Evolutionary conservation across 2,113 vertebrate genomes (phyloP).

Genomic region (Vidua macroura): DNA sequence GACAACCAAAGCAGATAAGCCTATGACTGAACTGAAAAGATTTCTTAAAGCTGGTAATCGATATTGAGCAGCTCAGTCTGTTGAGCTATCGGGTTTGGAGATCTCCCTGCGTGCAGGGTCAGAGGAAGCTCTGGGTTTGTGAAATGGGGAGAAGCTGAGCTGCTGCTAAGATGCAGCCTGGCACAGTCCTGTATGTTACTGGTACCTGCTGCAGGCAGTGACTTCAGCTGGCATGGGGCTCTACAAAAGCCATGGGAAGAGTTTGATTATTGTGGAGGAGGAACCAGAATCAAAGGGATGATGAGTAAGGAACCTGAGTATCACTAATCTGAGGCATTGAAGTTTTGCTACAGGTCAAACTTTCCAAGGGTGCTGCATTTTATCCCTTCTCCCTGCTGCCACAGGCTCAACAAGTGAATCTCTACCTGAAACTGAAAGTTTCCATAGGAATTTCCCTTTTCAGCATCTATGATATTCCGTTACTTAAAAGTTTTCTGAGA

Average conservation of each 20-base stretch:
- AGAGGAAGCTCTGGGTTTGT: background rate
- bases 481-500: background rate
- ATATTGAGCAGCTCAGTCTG: conserved; percentile 52
- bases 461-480: background rate
- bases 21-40: conserved; percentile 52
- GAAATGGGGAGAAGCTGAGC: background rate
- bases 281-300: background rate
- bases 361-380: background rate
- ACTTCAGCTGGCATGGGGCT: background rate
- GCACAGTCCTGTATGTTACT: too few species aligned
- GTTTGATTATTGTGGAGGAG: background rate
- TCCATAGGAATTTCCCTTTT: background rate
- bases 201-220: background rate
- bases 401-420: background rate
- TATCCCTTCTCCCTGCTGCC: background rate
- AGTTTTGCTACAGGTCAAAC: background rate
- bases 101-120: background rate
- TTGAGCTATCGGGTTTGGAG: background rate
- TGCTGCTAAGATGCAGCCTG: background rate
- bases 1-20: conserved; percentile 57
- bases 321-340: background rate
- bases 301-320: background rate
- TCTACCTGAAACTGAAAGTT: background rate
- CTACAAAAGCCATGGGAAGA: background rate
- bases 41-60: conserved; percentile 68